Base-by-base conservation (phyloP, 2,113 vertebrate genomes). In the Rana temporaria region DNA sequence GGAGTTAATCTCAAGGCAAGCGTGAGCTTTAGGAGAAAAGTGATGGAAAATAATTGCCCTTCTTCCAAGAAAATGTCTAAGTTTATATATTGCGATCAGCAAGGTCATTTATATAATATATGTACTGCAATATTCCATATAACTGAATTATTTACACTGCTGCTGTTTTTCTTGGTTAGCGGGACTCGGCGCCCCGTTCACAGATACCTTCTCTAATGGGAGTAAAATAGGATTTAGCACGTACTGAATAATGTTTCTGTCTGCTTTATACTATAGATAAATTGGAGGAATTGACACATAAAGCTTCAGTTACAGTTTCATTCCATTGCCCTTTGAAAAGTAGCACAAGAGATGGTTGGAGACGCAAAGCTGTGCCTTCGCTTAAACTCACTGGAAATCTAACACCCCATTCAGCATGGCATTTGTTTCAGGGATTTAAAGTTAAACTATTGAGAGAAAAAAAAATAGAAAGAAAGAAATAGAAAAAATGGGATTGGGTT, bases 171-270 rank as follows among this genome's bases (percentile, higher is more conserved):
- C 80, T 82, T 74, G 80, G 80, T 82, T 82, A 65, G 70, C 80
- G 16, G 32, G 52, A n/a, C 62, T 56, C 62, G 15, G n/a, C 30
- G 26, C 70, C 52, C 80, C n/a, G 60, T 65, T 74, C 80, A 42
- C 70, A 74, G 70, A 75, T 66, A 74, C 80, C 80, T 82, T 57
- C 80, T 74, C 80, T 82, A 82, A 82, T 82, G 80, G 80, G 80
- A 82, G 72, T 82, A 82, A 82, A 82, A 82, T 82, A 82, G 80
- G 52, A 82, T 82, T 82, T 82, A 82, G 80, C 80, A 74, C 80
- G 53, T 65, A 66, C 70, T 73, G 80, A 82, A 82, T 82, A 82
- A 82, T 82, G 80, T 82, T 82, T 82, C 80, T 82, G 80, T 82
- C 80, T 74, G 69, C 80, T 66, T 67, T 82, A 82, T 82, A 74